Conservation (phyloP, 2,797 vertebrate genomes). For the Pipistrellus kuhlii region DNA sequence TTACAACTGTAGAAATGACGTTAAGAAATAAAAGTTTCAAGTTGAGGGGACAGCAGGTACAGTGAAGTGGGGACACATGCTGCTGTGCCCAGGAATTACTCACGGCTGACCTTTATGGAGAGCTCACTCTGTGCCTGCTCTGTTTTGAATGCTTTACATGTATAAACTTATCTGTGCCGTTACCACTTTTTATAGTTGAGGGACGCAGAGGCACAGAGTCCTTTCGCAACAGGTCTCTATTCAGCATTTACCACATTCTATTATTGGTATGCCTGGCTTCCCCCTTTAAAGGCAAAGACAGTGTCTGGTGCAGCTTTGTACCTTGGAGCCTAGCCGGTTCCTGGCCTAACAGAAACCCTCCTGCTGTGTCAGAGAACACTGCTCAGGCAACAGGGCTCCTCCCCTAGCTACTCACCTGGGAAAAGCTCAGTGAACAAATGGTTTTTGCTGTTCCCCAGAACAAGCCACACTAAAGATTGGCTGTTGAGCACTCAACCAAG, state of each 20-base stretch:
- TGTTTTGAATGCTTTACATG: not conserved
- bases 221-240: not conserved
- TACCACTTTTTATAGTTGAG: not conserved
- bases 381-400: not conserved
- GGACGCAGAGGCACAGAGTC: not conserved
- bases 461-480: not conserved
- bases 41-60: not conserved
- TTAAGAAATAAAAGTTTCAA: constrained; percentile 53
- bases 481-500: not conserved
- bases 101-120: not conserved
- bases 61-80: not conserved
- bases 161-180: not conserved
- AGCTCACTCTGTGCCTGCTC: not conserved
- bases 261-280: not conserved
- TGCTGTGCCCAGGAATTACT: not conserved
- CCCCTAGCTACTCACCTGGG: not conserved
- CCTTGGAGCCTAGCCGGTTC: not conserved
- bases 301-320: not conserved
- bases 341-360: not conserved
- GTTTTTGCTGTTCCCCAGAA: not conserved
- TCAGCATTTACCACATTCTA: not conserved
- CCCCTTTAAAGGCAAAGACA: not conserved
- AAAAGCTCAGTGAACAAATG: not conserved
- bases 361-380: not conserved
- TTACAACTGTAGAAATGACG: not conserved